Evolutionary conservation across 92 coral and sea anemone genomes (phyloP), one percentile per base, ranked within the genome.

Genomic region (Palythoa grandiflora): DNA sequence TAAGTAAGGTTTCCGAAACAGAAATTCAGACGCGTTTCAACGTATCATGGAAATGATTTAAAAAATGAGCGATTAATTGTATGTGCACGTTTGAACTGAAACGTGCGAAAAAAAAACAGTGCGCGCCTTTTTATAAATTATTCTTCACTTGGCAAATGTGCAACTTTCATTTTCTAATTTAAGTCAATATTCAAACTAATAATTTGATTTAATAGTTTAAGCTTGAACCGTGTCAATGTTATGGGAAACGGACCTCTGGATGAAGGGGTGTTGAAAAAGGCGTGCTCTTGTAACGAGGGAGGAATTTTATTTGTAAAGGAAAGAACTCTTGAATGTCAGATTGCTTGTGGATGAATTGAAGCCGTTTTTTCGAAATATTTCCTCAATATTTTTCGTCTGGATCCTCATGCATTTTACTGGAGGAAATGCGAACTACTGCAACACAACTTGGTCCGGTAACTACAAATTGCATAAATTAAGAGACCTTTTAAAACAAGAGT

Each of bases 361-460:
- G 21, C 17, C 51, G 37, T 65, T 81, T 81, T 17, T 66, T 66
- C 40, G 20, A 68, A 16, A 47, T 47, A 19, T 50, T 81, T 81
- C 75, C 44, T 1, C 57, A 44, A 6, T 52, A 68, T 44, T 55
- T 68, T 20, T 38, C 20, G 66, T 51, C 73, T 47, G 75, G 86
- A 48, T 81, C 86, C 66, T 44, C 86, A 81, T 81, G 86, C 86
- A 81, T 81, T 81, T 81, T 53, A 81, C 86, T 66, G 86, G 86
- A 21, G 86, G 86, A 39, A 81, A 81, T 68, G 86, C 61, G 6
- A 68, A 81, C 55, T 48, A 66, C 48, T 81, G 86, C 86, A 81
- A 20, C 35, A 81, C 86, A 21, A 81, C 86, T 16, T 81, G 86
- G 86, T 81, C 86, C 44, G 86, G 86, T 81, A 81, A 81, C 68